These are phyloP conservation scores for Chydorus sphaericus DNA, from an alignment of 2,888 invertebrate genomes.

Conservation along the genomic window DNA sequence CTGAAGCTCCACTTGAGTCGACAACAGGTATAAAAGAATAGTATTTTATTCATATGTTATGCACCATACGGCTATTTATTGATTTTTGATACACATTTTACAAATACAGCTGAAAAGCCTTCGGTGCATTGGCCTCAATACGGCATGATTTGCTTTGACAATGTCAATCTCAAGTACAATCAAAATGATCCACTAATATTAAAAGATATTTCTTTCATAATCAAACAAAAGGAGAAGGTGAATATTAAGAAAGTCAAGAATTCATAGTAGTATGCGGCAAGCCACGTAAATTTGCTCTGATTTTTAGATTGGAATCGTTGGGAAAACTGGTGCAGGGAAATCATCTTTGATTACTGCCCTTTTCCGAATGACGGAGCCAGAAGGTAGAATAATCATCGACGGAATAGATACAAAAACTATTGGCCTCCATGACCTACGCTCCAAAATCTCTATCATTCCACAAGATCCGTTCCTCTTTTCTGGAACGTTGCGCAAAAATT, in stretches of 20 bases:
- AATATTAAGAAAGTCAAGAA: background rate
- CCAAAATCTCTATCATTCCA: constrained; percentile 77
- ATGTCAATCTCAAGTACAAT: too few relatives aligned
- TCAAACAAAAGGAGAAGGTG: constrained; percentile 33
- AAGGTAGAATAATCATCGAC: constrained; percentile 31
- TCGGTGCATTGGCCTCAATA: too few relatives aligned
- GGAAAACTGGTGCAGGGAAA: constrained; percentile 28
- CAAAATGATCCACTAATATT: constrained; percentile 32
- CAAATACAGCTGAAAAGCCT: too few relatives aligned
- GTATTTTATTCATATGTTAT: too few relatives aligned
- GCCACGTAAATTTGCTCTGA: too few relatives aligned
- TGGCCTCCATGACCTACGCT: constrained; percentile 51
- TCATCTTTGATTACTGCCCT: constrained; percentile 32
- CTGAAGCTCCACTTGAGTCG: constrained; percentile 45
- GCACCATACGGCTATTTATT: too few relatives aligned
- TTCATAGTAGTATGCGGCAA: too few relatives aligned
- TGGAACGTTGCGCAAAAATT: constrained; percentile 70
- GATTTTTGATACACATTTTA: too few relatives aligned
- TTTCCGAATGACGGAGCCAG: constrained; percentile 31
- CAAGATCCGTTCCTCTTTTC: constrained; percentile 82
- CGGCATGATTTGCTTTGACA: too few relatives aligned
- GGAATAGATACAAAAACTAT: constrained; percentile 29
- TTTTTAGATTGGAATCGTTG: constrained; percentile 21
- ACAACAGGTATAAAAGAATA: too few relatives aligned
- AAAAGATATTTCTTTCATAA: constrained; percentile 28